A percentile compares a stretch with the other conserved stretches of the same genome.
Evolutionary conservation across 2,888 invertebrate species (phyloP).

Genomic region (Pinctada fucata): DNA sequence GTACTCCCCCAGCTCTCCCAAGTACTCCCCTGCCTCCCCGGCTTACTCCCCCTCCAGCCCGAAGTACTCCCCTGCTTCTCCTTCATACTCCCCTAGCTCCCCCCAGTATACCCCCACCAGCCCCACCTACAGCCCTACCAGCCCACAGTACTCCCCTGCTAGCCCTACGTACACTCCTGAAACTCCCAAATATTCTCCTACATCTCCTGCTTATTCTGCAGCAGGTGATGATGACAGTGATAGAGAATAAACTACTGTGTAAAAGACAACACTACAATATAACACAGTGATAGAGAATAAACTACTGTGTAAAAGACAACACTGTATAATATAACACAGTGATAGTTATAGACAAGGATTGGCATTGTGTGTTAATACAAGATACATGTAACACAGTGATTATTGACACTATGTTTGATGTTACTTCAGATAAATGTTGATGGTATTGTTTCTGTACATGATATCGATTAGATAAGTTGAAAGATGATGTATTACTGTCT

Average conservation of each 20-base stretch:
- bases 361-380: too few relatives aligned
- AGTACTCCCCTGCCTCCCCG: slow-evolving; percentile 73
- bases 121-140: slow-evolving; percentile 82
- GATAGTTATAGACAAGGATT: not conserved
- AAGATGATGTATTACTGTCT: too few relatives aligned
- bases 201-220: slow-evolving; percentile 76
- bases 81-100: slow-evolving; percentile 81
- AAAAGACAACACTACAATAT: too few relatives aligned
- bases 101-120: slow-evolving; percentile 78
- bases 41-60: slow-evolving; percentile 72
- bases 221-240: slow-evolving; percentile 60
- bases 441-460: too few relatives aligned
- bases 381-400: too few relatives aligned
- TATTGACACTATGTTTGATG: too few relatives aligned
- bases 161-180: slow-evolving; percentile 70
- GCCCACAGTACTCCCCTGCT: slow-evolving; percentile 70
- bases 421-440: too few relatives aligned
- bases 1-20: slow-evolving; percentile 71
- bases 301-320: not conserved
- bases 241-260: slow-evolving; percentile 4
- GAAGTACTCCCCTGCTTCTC: slow-evolving; percentile 79
- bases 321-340: slow-evolving; percentile 22
- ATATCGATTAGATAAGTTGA: too few relatives aligned
- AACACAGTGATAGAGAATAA: slow-evolving; percentile 34
- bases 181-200: slow-evolving; percentile 82